These are phyloP conservation scores for Tupaia tana DNA, from an alignment of 2,113 vertebrate genomes.

Conservation along the genomic window DNA sequence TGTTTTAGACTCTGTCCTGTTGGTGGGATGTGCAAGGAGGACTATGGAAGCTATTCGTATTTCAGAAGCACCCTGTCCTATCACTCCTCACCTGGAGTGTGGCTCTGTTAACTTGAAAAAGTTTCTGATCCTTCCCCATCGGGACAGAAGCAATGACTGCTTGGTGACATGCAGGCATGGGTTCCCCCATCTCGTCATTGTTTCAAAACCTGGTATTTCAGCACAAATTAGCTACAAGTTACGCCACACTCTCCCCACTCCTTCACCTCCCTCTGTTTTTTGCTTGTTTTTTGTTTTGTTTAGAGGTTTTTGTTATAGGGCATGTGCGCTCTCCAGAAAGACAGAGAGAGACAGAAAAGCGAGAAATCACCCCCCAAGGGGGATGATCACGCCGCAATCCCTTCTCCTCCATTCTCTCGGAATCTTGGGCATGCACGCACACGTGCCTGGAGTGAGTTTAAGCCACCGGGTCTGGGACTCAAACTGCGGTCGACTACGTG, in stretches of 20 bases:
- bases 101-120: neutral
- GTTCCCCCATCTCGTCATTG: neutral
- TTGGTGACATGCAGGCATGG: accelerated
- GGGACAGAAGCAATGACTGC: neutral
- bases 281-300: too few relatives aligned
- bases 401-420: too few relatives aligned
- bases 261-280: neutral
- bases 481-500: too few relatives aligned
- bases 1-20: neutral
- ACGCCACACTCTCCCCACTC: accelerated
- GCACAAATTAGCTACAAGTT: neutral
- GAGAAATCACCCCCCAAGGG: too few relatives aligned
- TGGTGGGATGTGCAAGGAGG: neutral
- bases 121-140: accelerated
- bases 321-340: too few relatives aligned
- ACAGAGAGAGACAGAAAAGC: too few relatives aligned
- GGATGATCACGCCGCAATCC: too few relatives aligned
- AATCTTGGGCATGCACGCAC: too few relatives aligned
- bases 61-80: neutral
- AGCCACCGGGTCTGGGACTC: too few relatives aligned
- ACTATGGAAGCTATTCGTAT: accelerated
- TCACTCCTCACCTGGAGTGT: neutral
- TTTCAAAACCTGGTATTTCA: neutral
- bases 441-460: too few relatives aligned
- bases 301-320: too few relatives aligned